Conservation (phyloP, 1,140 invertebrate genomes). For the Leptonema lineaticorne region DNA sequence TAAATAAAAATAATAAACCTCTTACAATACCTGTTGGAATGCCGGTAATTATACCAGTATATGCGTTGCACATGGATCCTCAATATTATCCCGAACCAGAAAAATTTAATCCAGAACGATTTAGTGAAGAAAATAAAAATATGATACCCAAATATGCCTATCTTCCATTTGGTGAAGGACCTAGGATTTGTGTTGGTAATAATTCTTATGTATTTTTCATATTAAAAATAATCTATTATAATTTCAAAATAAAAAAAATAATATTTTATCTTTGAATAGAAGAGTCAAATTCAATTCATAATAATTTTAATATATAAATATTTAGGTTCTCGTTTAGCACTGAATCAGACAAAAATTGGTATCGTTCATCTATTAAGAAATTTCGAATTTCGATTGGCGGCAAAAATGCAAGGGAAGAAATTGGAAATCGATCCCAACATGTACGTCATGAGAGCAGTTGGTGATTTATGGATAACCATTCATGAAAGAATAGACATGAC, state of each 20-base stretch:
- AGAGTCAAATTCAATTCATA: not conserved
- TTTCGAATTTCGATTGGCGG: slow-evolving; percentile 32
- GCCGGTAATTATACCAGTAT: slow-evolving; percentile 11
- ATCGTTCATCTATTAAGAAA: slow-evolving; percentile 19
- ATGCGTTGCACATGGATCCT: slow-evolving; percentile 28
- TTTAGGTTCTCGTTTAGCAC: slow-evolving; percentile 16
- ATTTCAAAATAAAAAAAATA: not conserved
- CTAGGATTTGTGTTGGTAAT: slow-evolving; percentile 32
- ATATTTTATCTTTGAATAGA: not conserved
- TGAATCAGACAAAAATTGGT: slow-evolving; percentile 20
- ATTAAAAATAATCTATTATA: not conserved
- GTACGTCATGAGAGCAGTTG: slow-evolving; percentile 20
- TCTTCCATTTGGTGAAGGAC: slow-evolving; percentile 35
- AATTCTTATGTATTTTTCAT: not conserved
- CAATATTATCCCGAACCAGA: slow-evolving; percentile 32
- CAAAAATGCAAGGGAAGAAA: slow-evolving; percentile 17
- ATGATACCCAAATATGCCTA: slow-evolving; percentile 17
- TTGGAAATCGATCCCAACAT: slow-evolving; percentile 22
- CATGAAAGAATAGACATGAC: slow-evolving; percentile 3
- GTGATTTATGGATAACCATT: slow-evolving; percentile 33
- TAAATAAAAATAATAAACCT: not conserved
- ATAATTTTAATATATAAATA: not conserved
- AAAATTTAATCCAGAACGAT: slow-evolving; percentile 31
- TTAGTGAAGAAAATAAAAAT: slow-evolving; percentile 20
- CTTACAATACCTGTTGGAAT: slow-evolving; percentile 13